A percentile compares a stretch with the other conserved stretches of the same genome.
Conservation (phyloP, 35 echinoderm and acorn worm species). For the Chiridota heheva region DNA sequence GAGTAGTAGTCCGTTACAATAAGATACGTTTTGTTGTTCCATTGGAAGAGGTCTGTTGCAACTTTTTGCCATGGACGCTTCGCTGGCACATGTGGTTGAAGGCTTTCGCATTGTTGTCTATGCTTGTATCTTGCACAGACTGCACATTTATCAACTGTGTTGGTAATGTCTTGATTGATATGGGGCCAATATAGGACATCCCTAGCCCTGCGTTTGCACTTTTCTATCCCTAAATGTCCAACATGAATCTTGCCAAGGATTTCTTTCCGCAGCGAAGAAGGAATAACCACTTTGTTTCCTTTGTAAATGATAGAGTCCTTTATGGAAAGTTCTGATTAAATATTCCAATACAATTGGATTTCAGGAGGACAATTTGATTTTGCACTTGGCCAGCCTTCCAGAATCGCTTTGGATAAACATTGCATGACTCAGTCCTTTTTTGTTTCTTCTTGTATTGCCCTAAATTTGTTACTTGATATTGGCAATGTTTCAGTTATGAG, state of each 20-base stretch:
- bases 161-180: conserved; percentile 24
- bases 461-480: not conserved
- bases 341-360: not conserved
- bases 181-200: conserved; percentile 17
- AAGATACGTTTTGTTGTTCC: conserved; percentile 9
- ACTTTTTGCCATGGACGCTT: conserved; percentile 38
- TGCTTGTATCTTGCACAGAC: not conserved
- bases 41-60: conserved; percentile 14
- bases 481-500: not conserved
- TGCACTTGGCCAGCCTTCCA: conserved; percentile 5
- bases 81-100: conserved; percentile 22
- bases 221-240: conserved; percentile 38
- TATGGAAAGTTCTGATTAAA: not conserved
- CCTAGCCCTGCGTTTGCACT: conserved; percentile 31
- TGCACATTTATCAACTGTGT: not conserved
- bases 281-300: conserved; percentile 30
- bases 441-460: conserved; percentile 20
- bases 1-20: conserved; percentile 36
- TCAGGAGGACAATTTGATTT: not conserved
- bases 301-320: not conserved
- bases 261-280: not conserved
- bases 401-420: not conserved
- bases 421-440: not conserved
- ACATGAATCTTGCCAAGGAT: conserved; percentile 28
- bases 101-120: not conserved